These are phyloP conservation scores for Beroe forskalii DNA, from an alignment of 37 sponge, comb jelly and placozoan genomes.

Conservation along the genomic window DNA sequence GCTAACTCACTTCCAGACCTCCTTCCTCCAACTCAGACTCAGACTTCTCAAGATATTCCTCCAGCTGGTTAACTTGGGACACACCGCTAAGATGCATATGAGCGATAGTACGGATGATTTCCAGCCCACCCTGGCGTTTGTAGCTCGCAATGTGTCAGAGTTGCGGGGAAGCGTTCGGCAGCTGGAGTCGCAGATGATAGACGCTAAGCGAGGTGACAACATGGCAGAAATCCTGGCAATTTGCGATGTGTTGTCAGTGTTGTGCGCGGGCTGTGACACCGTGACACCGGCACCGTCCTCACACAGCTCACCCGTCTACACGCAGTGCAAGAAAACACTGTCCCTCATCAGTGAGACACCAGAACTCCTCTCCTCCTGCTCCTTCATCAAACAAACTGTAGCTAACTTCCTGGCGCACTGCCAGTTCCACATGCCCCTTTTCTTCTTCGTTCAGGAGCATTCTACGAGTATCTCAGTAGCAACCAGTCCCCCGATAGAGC, in stretches of 20 bases:
- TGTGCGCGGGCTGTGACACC: neutral
- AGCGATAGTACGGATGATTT: neutral
- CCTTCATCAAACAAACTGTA: slow-evolving; percentile 51
- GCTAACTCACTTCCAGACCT: slow-evolving; percentile 24
- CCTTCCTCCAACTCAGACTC: neutral
- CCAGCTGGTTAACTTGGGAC: neutral
- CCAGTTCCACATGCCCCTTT: neutral
- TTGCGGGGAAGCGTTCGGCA: neutral
- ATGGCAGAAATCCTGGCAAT: neutral
- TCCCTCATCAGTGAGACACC: neutral
- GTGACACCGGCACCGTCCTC: neutral
- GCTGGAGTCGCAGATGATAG: slow-evolving; percentile 35
- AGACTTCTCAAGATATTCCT: slow-evolving; percentile 32
- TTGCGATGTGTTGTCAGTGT: slow-evolving; percentile 4
- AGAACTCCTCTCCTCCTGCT: slow-evolving; percentile 7
- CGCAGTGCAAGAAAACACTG: neutral
- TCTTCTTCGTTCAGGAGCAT: slow-evolving; percentile 58
- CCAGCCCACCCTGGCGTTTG: slow-evolving; percentile 4
- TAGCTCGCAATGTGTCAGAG: neutral
- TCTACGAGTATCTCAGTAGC: slow-evolving; percentile 19
- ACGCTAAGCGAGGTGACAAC: slow-evolving; percentile 29
- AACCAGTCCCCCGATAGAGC: slow-evolving; percentile 52
- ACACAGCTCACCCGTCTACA: neutral
- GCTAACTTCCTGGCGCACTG: neutral
- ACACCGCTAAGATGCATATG: neutral